Evolutionary conservation across 2,888 invertebrate species (phyloP).

Genomic region (Tupiocoris notatus): DNA sequence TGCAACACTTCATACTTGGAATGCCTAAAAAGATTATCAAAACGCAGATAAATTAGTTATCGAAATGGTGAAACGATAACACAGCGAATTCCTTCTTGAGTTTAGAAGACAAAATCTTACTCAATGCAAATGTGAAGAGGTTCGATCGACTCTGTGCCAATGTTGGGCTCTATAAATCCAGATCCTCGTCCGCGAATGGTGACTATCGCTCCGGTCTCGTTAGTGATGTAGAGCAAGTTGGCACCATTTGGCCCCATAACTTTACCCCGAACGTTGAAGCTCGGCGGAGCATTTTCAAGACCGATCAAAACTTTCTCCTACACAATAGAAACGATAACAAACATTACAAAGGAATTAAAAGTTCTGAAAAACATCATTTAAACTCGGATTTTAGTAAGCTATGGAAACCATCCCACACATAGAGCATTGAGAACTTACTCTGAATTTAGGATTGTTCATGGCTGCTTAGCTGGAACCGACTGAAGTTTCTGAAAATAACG

Average conservation of each 20-base stretch:
- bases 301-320: slow-evolving; percentile 75
- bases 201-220: slow-evolving; percentile 75
- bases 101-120: too few species aligned
- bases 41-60: too few species aligned
- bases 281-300: slow-evolving; percentile 71
- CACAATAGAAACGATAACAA: slow-evolving; percentile 5
- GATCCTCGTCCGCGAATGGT: slow-evolving; percentile 70
- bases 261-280: slow-evolving; percentile 72
- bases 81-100: too few species aligned
- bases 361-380: too few species aligned
- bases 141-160: slow-evolving; percentile 64
- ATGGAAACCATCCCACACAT: too few species aligned
- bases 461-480: neutral
- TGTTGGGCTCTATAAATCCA: slow-evolving; percentile 60
- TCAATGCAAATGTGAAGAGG: slow-evolving; percentile 74
- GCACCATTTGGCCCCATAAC: slow-evolving; percentile 70
- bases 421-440: too few species aligned
- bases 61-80: too few species aligned
- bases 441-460: slow-evolving; percentile 31
- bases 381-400: too few species aligned
- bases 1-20: slow-evolving; percentile 66
- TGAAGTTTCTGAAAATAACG: neutral
- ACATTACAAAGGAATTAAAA: neutral
- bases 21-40: slow-evolving; percentile 57
- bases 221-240: slow-evolving; percentile 73